These are phyloP conservation scores for Drosophila watanabei DNA, from an alignment of 1,140 invertebrate species.

Conservation along the genomic window DNA sequence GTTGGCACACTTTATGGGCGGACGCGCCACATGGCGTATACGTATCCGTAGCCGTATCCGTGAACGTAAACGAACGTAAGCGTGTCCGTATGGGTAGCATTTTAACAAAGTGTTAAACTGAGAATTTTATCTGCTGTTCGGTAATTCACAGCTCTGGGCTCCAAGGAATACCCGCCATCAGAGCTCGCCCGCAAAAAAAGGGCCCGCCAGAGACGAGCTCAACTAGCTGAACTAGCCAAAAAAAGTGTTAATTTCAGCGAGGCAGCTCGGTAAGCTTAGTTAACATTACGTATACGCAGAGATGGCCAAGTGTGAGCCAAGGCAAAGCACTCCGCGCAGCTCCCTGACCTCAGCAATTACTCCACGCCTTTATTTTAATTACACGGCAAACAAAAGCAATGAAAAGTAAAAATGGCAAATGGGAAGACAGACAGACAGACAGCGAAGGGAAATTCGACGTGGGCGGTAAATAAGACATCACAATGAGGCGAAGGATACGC, in stretches of 20 bases:
- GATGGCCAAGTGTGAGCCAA: too few relatives aligned
- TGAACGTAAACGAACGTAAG: constrained; percentile 52
- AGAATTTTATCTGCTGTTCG: constrained; percentile 83
- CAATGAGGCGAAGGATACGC: constrained; percentile 15
- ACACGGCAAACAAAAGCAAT: constrained; percentile 80
- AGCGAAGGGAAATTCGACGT: constrained; percentile 11
- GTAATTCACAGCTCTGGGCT: constrained; percentile 71
- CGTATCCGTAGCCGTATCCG: constrained; percentile 41
- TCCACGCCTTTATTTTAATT: constrained; percentile 84
- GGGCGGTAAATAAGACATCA: constrained; percentile 16
- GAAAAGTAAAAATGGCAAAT: constrained; percentile 73
- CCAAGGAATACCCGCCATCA: constrained; percentile 66
- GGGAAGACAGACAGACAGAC: constrained; percentile 51
- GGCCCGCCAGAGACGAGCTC: neutral
- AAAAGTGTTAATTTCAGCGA: constrained; percentile 78
- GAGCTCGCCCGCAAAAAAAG: constrained; percentile 27
- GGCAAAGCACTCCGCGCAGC: constrained; percentile 19
- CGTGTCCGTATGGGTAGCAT: constrained; percentile 62
- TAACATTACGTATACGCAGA: constrained; percentile 68
- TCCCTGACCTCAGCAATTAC: constrained; percentile 82
- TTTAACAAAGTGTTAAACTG: constrained; percentile 84
- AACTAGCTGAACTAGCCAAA: constrained; percentile 40
- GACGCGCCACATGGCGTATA: constrained; percentile 62
- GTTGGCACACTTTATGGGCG: constrained; percentile 75
- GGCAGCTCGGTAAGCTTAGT: constrained; percentile 67